These are phyloP conservation scores for Troides aeacus DNA, from an alignment of 2,888 invertebrate species.

Conservation along the genomic window DNA sequence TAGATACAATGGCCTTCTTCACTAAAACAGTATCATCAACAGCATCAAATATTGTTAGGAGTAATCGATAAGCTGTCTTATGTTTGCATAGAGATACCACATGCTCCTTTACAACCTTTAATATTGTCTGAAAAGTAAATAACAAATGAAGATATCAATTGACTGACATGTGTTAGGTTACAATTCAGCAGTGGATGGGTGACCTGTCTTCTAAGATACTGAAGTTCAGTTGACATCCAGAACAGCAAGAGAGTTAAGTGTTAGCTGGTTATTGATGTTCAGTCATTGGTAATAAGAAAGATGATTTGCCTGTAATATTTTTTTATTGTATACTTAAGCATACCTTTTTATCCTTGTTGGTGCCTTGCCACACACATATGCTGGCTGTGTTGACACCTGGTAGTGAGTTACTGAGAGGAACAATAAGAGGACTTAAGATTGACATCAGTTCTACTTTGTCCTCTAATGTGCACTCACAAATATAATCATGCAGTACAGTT, in stretches of 20 bases:
- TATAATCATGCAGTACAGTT: slow-evolving; percentile 89
- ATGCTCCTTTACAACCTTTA: slow-evolving; percentile 94
- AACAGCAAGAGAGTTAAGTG: too few species aligned
- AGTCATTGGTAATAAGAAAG: not conserved
- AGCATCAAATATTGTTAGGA: slow-evolving; percentile 91
- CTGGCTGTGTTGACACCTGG: slow-evolving; percentile 91
- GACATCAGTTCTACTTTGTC: slow-evolving; percentile 88
- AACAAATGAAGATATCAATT: not conserved
- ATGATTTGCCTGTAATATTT: too few species aligned
- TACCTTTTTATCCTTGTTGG: slow-evolving; percentile 88
- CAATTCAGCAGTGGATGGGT: too few species aligned
- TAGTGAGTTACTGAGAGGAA: slow-evolving; percentile 85
- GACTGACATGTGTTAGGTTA: too few species aligned
- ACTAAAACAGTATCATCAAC: slow-evolving; percentile 96
- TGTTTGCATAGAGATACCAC: slow-evolving; percentile 89
- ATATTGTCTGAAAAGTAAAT: slow-evolving; percentile 82
- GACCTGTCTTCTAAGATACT: too few species aligned
- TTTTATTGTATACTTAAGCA: slow-evolving; percentile 25
- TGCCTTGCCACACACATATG: slow-evolving; percentile 93
- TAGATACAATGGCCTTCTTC: slow-evolving; percentile 88
- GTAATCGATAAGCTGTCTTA: slow-evolving; percentile 91
- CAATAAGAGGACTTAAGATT: slow-evolving; percentile 83
- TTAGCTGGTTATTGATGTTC: too few species aligned
- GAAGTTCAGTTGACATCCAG: too few species aligned
- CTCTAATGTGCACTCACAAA: slow-evolving; percentile 85